A percentile compares a stretch with the other conserved stretches of the same genome.
These are phyloP conservation scores for Montipora foliosa DNA, from an alignment of 64 coral and sea anemone species.

Conservation along the genomic window DNA sequence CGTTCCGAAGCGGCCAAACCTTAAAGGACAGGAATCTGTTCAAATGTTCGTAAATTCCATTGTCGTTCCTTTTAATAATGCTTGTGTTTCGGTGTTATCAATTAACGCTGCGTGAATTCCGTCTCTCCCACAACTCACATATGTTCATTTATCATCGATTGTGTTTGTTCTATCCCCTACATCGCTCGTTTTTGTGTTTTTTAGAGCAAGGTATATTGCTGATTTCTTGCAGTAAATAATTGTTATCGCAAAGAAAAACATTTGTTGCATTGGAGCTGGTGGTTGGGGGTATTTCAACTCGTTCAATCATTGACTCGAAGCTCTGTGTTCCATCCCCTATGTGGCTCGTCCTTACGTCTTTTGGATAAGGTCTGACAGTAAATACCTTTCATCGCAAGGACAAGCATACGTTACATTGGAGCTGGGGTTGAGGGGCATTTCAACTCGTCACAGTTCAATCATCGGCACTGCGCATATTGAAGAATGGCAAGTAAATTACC, in stretches of 20 bases:
- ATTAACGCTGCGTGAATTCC: not conserved
- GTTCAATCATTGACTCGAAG: no score
- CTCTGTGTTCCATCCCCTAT: no score
- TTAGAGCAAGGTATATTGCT: not conserved
- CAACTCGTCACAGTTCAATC: no score
- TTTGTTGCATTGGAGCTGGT: no score
- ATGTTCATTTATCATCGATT: not conserved
- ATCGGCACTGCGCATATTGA: no score
- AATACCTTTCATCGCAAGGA: no score
- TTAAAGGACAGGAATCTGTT: not conserved
- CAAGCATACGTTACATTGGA: no score
- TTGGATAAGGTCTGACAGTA: no score
- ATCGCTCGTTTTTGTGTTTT: not conserved
- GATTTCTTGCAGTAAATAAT: not conserved
- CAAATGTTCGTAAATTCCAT: not conserved
- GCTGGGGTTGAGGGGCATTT: no score
- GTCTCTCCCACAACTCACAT: not conserved
- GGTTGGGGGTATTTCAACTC: no score
- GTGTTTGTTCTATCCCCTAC: conserved; percentile 48
- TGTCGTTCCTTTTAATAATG: not conserved
- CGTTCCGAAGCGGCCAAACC: not conserved
- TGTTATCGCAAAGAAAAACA: not conserved
- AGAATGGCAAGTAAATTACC: no score
- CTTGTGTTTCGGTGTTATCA: not conserved
- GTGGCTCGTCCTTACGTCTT: no score